Percentiles rank a stretch among this genome's conserved stretches.
Evolutionary conservation across 2,888 invertebrate species (phyloP).

Genomic region (Patella ulyssiponensis): DNA sequence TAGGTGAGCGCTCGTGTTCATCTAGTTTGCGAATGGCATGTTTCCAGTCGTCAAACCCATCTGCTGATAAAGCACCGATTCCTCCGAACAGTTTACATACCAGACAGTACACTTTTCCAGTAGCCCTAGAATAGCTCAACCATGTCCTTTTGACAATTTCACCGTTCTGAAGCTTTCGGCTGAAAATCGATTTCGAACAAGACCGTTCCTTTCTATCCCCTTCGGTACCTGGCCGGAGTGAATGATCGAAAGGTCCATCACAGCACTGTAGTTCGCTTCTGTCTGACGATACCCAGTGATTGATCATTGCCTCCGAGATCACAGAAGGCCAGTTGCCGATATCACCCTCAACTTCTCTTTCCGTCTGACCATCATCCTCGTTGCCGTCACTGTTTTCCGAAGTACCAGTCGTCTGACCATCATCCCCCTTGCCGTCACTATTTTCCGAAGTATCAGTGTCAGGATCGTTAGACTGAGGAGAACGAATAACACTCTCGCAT

Average conservation of each 20-base stretch:
- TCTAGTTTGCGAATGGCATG: not conserved
- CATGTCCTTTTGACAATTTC: not conserved
- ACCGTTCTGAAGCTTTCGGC: not conserved
- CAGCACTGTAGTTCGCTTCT: no score
- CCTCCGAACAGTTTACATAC: not conserved
- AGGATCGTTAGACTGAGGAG: no score
- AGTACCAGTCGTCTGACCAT: no score
- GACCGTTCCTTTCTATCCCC: not conserved
- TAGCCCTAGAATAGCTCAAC: not conserved
- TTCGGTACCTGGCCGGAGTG: not conserved
- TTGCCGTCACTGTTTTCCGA: no score
- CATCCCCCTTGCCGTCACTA: no score
- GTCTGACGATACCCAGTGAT: not conserved
- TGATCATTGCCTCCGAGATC: not conserved
- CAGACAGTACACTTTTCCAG: not conserved
- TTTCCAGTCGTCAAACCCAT: not conserved
- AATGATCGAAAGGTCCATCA: no score
- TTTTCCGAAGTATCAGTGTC: no score
- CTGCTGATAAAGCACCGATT: not conserved
- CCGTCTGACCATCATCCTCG: not conserved
- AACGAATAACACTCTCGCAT: no score
- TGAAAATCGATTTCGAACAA: not conserved
- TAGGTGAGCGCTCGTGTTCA: not conserved
- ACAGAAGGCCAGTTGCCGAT: not conserved
- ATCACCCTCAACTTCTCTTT: not conserved